Conservation (phyloP, 2,113 vertebrate species). For the Xerus inauris region DNA sequence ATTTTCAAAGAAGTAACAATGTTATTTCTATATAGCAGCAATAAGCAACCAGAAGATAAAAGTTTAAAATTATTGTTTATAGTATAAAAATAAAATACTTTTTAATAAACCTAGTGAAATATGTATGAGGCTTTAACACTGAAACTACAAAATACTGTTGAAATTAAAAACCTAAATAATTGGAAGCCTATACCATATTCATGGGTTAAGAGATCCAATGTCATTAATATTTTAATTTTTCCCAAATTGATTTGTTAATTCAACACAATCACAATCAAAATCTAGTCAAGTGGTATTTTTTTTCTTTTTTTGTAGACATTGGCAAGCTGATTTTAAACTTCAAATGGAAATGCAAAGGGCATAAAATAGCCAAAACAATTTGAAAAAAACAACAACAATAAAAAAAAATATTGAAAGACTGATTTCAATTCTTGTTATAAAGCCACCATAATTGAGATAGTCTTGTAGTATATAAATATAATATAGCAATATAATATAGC, state of each 20-base stretch:
- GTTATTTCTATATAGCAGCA: not conserved
- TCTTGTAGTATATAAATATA: not conserved
- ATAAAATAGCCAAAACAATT: not conserved
- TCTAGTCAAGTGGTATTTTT: not conserved
- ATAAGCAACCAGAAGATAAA: not conserved
- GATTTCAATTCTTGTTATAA: not conserved
- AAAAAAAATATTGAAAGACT: not conserved
- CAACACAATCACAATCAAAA: not conserved
- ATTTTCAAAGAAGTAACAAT: not conserved
- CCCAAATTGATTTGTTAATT: not conserved
- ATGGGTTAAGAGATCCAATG: not conserved
- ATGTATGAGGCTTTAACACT: not conserved
- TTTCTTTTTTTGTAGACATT: not conserved
- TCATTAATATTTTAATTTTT: not conserved
- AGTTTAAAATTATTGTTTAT: not conserved
- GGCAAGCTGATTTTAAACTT: constrained; percentile 18
- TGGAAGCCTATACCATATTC: not conserved
- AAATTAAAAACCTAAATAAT: constrained; percentile 12
- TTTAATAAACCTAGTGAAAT: not conserved
- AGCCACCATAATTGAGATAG: not conserved
- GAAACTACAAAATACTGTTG: not conserved
- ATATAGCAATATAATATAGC: too few species aligned
- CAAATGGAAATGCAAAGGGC: not conserved
- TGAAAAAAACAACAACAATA: not conserved
- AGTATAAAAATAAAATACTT: not conserved